Evolutionary conservation across 1,140 invertebrate genomes (phyloP).

Genomic region (Colletes gigas): DNA sequence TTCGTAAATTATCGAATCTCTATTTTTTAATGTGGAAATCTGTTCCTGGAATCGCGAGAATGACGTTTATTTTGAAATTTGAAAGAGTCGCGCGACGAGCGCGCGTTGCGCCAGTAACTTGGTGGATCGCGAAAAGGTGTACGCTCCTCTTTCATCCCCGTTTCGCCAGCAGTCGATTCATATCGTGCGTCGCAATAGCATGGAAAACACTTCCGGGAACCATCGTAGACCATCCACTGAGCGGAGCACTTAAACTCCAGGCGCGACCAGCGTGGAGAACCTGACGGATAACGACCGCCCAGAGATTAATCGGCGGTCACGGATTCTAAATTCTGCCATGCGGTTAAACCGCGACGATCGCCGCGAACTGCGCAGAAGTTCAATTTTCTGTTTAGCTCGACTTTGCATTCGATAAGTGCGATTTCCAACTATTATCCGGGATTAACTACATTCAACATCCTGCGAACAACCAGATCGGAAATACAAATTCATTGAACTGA

Average conservation of each 20-base stretch:
- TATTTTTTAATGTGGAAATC: too few relatives aligned
- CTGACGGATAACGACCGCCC: conserved; percentile 74
- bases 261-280: conserved; percentile 64
- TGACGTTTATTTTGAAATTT: not conserved
- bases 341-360: conserved; percentile 62
- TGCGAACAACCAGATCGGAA: not conserved
- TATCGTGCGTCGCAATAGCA: conserved; percentile 61
- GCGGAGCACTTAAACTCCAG: conserved; percentile 62
- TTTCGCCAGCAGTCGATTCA: conserved; percentile 50
- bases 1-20: too few relatives aligned
- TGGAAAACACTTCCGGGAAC: conserved; percentile 64
- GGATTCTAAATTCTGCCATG: conserved; percentile 73
- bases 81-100: not conserved
- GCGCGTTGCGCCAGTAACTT: not conserved
- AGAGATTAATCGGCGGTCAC: conserved; percentile 75
- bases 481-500: not conserved
- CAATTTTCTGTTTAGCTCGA: conserved; percentile 9
- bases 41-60: too few relatives aligned
- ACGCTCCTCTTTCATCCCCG: conserved; percentile 8
- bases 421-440: not conserved
- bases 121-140: not conserved
- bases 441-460: not conserved
- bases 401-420: not conserved
- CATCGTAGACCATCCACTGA: conserved; percentile 56
- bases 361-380: conserved; percentile 35